Conservation (phyloP, 2,888 invertebrate genomes). For the Rhamphomyia laevipes region DNA sequence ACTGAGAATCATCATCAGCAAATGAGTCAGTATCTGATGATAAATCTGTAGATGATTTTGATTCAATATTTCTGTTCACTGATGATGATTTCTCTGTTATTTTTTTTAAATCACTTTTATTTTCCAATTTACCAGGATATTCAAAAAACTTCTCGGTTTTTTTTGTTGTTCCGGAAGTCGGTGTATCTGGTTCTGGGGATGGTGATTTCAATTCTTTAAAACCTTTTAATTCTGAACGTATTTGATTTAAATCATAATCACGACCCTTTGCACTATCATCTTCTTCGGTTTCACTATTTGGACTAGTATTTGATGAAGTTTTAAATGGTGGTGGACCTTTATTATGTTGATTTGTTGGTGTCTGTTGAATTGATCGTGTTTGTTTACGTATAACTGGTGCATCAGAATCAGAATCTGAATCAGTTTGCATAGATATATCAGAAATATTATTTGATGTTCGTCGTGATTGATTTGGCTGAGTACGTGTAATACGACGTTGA, state of each 20-base stretch:
- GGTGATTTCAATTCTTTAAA: slow-evolving; percentile 49
- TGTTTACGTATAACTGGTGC: slow-evolving; percentile 38
- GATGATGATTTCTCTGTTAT: not conserved
- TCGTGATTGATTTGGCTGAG: slow-evolving; percentile 29
- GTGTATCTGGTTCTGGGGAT: slow-evolving; percentile 41
- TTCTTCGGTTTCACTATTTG: slow-evolving; percentile 43
- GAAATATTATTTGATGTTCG: slow-evolving; percentile 48
- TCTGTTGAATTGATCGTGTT: slow-evolving; percentile 16
- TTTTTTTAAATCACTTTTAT: slow-evolving; percentile 15
- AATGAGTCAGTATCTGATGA: slow-evolving; percentile 36
- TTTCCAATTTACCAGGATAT: slow-evolving; percentile 6
- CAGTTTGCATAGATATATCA: slow-evolving; percentile 44
- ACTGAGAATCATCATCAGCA: slow-evolving; percentile 36
- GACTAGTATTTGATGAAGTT: slow-evolving; percentile 17
- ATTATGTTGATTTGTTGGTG: slow-evolving; percentile 17
- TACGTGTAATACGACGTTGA: slow-evolving; percentile 38
- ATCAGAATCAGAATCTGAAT: slow-evolving; percentile 45
- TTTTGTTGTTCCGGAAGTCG: slow-evolving; percentile 27
- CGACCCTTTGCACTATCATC: slow-evolving; percentile 44
- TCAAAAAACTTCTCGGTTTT: slow-evolving; percentile 8
- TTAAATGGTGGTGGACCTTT: slow-evolving; percentile 15
- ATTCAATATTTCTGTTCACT: slow-evolving; percentile 21
- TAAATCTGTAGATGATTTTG: slow-evolving; percentile 32
- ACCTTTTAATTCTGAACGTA: slow-evolving; percentile 72
- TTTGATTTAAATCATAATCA: slow-evolving; percentile 75